Evolutionary conservation across 2,888 invertebrate genomes (phyloP), one percentile per base, ranked within the genome.

Genomic region (Phaedon cochleariae): DNA sequence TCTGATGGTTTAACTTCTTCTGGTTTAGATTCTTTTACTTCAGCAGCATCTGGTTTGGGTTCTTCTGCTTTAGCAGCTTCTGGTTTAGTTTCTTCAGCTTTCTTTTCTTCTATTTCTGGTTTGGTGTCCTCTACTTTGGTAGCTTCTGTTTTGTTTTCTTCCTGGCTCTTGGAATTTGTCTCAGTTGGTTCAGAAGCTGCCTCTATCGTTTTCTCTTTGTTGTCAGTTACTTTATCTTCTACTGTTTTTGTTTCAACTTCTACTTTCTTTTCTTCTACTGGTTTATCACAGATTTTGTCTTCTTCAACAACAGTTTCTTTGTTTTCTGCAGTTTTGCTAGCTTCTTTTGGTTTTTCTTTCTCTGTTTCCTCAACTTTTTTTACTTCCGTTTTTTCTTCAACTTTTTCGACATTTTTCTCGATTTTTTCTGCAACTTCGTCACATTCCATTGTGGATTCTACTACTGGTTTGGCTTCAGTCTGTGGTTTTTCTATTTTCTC

Each of bases 121-220:
- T 59, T 53, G 46, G 59, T 59, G 37, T 64, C 48, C 2, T 45
- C 37, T 37, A 45, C 29, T 9, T 26, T 10, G 45, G 22, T 46
- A 64, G 71, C 72, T 60, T 67, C 67, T 46, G 55, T 45, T 12
- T 49, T 49, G 20, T 3, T 22, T 20, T 20, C 49, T 22, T 49
- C 17, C 55, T 57, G 26, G 26, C 26, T 71, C 54, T 65, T 64
- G 31, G 59, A 26, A 52, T 59, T 59, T 31, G 55, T 62, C 54
- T 34, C 60, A 51, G 57, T 49, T 15, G 31, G 74, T 66, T 82
- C 78, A 29, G 75, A 73, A 22, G 66, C 3, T 53, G 51, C 48
- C 41, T 62, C 52, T 57, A 68, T 51, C 61, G 7, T 46, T 46
- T 17, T 17, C 26, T 15, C 29, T 26, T 10, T 6, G 12, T 45